phyloP scores from a whole-genome alignment of 2,113 vertebrate species.

The Asarcornis scutulata region DNA sequence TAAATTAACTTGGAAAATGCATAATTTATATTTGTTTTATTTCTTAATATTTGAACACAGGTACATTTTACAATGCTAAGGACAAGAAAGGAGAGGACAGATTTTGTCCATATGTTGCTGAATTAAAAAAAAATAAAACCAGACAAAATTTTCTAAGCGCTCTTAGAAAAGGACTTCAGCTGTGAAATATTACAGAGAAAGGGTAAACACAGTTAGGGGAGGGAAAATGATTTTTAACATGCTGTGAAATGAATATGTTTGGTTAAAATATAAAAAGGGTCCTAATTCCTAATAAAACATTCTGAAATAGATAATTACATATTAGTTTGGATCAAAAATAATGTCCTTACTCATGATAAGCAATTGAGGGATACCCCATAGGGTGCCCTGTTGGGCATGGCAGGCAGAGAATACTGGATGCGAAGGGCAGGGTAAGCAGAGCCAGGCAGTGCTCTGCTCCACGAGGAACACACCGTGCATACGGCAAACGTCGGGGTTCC shows the following conservation, averaged over 20 bases:
- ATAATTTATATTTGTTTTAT: slow-evolving; percentile 89
- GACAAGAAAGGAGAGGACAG: slow-evolving; percentile 51
- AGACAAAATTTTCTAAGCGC: slow-evolving; percentile 49
- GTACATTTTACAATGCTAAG: slow-evolving; percentile 77
- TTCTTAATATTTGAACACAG: slow-evolving; percentile 84
- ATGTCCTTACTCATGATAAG: slow-evolving; percentile 60
- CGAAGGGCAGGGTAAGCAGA: neutral
- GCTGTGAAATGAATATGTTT: slow-evolving; percentile 69
- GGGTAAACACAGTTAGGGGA: slow-evolving; percentile 35
- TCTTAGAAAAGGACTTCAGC: slow-evolving; percentile 57
- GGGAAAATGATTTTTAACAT: slow-evolving; percentile 71
- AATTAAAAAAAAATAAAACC: slow-evolving; percentile 15
- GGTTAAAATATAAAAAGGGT: slow-evolving; percentile 63
- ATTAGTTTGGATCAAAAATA: slow-evolving; percentile 65
- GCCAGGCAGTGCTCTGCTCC: neutral
- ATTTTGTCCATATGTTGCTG: slow-evolving; percentile 39
- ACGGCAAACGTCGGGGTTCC: rapidly evolving
- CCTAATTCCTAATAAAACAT: slow-evolving; percentile 64
- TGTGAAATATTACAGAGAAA: slow-evolving; percentile 58
- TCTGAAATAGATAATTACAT: slow-evolving; percentile 67
- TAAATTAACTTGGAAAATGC: slow-evolving; percentile 86
- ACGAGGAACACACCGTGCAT: rapidly evolving
- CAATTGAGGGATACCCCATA: slow-evolving; percentile 30
- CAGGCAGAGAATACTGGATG: neutral
- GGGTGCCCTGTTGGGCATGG: slow-evolving; percentile 25